Evolutionary conservation across 2,797 vertebrate species (phyloP), one percentile per base, ranked within the genome.

Genomic region (Poliocrania exsul): DNA sequence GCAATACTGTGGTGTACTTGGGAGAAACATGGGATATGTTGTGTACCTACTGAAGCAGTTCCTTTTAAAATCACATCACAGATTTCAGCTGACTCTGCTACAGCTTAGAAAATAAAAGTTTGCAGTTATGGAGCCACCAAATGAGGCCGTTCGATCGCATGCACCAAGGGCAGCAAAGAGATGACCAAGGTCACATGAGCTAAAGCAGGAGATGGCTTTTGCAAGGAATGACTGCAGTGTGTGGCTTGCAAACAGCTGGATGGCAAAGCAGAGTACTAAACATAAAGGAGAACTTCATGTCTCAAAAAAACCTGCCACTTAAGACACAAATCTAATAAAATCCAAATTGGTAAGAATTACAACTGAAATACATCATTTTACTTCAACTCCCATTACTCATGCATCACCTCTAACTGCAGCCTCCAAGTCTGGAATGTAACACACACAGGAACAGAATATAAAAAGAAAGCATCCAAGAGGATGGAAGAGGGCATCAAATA

Each of bases 61-160:
- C 38, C 24, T 77, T 88, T 82, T 71, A 70, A 71, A 91, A 75
- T 66, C 78, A 28, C 84, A 81, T 65, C 46, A 47, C 28, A 74
- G 50, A 80, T 93, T 97, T 91, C 85, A 86, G 92, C 85, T 95
- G 93, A 95, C 91, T 87, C 80, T 72, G 88, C 82, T 85, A 26
- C 70, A 90, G 29, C 79, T 64, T 33, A 75, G 72, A 91, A 94
- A 96, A 91, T 16, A 93, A 38, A 86, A 95, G 85, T 94, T 87
- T 81, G 91, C 92, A 89, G 82, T 80, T 95, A 88, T 29, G 61
- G 37, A 96, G 80, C 40, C 85, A 89, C 53, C 61, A 88, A 90
- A 92, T 5, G 86, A 96, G 37, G 60, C 79, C 50, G 57, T 82
- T 95, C 78, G 80, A 96, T 92, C 47, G 11, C 33, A 73, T 54